Conservation (phyloP, 1,140 invertebrate genomes). For the Coelopa frigida region DNA sequence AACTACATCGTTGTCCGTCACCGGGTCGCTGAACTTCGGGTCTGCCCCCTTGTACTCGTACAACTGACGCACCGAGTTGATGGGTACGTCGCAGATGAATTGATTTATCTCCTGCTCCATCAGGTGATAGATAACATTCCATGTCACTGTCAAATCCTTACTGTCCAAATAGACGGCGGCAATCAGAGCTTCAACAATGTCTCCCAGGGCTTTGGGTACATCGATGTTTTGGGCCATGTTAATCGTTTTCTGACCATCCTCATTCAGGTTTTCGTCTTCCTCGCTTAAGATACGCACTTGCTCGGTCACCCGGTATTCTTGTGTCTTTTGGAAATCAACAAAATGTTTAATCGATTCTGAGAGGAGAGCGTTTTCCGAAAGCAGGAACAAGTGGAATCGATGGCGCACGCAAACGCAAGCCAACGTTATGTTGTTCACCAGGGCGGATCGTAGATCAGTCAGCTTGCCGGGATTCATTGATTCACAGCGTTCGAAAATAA, state of each 20-base stretch:
- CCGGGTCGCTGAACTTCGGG: conserved; percentile 48
- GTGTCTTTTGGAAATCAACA: conserved; percentile 67
- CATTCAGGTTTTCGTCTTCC: conserved; percentile 50
- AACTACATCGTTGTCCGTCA: conserved; percentile 42
- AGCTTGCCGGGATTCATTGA: conserved; percentile 72
- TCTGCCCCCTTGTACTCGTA: conserved; percentile 61
- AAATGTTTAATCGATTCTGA: conserved; percentile 68
- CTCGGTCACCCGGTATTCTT: conserved; percentile 58
- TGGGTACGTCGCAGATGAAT: conserved; percentile 78
- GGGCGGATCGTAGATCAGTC: conserved; percentile 84
- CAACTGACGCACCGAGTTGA: conserved; percentile 79
- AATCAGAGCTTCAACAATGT: conserved; percentile 87
- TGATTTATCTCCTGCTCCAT: conserved; percentile 66
- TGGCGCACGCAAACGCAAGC: conserved; percentile 81
- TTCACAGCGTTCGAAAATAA: conserved; percentile 70
- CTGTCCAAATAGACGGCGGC: conserved; percentile 90
- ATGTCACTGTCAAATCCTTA: conserved; percentile 69
- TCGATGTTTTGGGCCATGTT: conserved; percentile 66
- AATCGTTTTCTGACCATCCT: conserved; percentile 5
- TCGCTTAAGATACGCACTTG: conserved; percentile 58
- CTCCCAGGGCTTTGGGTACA: conserved; percentile 88
- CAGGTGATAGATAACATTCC: conserved; percentile 71
- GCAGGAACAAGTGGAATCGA: conserved; percentile 68
- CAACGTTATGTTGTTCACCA: conserved; percentile 95
- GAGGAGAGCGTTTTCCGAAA: conserved; percentile 56